Evolutionary conservation across 2,888 invertebrate genomes (phyloP).

Genomic region (Rutpela maculata): DNA sequence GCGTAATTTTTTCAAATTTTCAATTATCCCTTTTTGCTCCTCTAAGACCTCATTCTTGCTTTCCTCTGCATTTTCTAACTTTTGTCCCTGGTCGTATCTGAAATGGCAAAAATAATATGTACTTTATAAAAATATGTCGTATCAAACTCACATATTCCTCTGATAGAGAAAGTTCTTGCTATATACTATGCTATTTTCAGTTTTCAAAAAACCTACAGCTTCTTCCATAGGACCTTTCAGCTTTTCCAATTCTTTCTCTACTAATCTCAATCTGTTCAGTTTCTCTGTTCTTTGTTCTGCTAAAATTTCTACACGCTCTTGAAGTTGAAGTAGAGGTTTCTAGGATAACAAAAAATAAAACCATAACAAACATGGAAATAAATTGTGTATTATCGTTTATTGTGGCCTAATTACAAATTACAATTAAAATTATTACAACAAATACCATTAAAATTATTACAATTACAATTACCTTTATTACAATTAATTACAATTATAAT

Average conservation of each 20-base stretch:
- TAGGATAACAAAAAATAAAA: slow-evolving; percentile 67
- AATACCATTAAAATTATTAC: too few species aligned
- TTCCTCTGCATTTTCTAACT: slow-evolving; percentile 74
- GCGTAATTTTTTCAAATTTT: slow-evolving; percentile 75
- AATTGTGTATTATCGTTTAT: too few species aligned
- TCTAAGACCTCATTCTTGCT: slow-evolving; percentile 79
- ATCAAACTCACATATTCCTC: slow-evolving; percentile 78
- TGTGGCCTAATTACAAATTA: too few species aligned
- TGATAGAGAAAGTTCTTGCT: slow-evolving; percentile 85
- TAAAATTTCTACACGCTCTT: slow-evolving; percentile 83
- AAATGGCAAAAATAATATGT: slow-evolving; percentile 48
- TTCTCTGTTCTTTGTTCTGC: slow-evolving; percentile 87
- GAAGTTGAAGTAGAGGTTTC: slow-evolving; percentile 86
- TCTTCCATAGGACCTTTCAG: slow-evolving; percentile 87
- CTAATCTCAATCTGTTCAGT: slow-evolving; percentile 88
- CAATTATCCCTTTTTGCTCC: slow-evolving; percentile 79
- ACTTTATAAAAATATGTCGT: slow-evolving; percentile 26
- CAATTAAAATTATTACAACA: too few species aligned
- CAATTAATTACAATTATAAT: too few species aligned
- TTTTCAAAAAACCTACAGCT: slow-evolving; percentile 84
- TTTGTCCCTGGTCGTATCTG: slow-evolving; percentile 77
- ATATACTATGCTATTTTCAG: slow-evolving; percentile 85
- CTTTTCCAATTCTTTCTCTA: slow-evolving; percentile 87
- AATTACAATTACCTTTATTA: too few species aligned
- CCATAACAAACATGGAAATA: background rate